Evolutionary conservation across 2,888 invertebrate species (phyloP).

Genomic region (Toxonevra muliebris): DNA sequence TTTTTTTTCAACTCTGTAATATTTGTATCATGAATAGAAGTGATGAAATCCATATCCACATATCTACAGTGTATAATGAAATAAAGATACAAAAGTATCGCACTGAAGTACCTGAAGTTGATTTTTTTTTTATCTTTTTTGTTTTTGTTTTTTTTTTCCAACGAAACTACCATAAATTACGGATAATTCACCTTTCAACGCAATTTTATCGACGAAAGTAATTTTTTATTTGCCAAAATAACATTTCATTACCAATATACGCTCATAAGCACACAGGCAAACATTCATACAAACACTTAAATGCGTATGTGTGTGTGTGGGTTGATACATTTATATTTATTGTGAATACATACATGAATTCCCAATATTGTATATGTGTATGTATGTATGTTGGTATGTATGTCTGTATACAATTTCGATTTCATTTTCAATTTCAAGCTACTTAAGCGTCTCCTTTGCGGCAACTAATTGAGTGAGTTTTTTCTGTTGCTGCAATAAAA

Average conservation of each 20-base stretch:
- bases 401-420: not conserved
- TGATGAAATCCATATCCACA: no score
- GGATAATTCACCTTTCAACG: conserved; percentile 20
- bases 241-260: no score
- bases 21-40: no score
- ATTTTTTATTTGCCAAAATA: conserved; percentile 26
- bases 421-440: conserved; percentile 30
- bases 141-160: no score
- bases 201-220: conserved; percentile 20
- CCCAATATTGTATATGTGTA: not conserved
- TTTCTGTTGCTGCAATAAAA: conserved; percentile 20
- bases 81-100: no score
- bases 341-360: no score
- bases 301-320: no score
- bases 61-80: no score
- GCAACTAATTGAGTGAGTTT: conserved; percentile 37
- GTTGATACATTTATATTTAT: no score
- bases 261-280: conserved; percentile 21
- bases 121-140: no score
- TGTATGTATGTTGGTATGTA: conserved; percentile 14
- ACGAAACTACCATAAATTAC: conserved; percentile 4
- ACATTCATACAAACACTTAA: conserved; percentile 8
- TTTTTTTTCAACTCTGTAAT: no score
- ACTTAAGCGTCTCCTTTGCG: conserved; percentile 34
- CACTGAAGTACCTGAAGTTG: not conserved